Conservation (phyloP, 2,113 vertebrate species). For the Excalfactoria chinensis region DNA sequence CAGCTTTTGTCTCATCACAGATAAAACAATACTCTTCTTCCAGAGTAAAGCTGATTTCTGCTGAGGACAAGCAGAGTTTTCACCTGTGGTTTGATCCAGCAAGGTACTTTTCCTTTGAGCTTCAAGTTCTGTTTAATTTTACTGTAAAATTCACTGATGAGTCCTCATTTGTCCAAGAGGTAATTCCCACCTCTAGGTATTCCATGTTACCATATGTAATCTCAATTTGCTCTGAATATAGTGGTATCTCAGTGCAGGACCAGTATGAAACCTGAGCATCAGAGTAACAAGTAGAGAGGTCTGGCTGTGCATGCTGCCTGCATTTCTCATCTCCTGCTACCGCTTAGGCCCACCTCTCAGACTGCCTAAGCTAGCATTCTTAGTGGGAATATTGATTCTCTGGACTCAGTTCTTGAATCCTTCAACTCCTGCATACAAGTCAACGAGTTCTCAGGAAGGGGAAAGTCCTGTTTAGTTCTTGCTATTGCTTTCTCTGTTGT, state of each 20-base stretch:
- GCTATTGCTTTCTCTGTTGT: neutral
- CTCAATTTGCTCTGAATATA: neutral
- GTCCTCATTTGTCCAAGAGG: neutral
- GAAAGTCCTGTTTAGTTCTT: neutral
- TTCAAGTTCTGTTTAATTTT: neutral
- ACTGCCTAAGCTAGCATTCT: neutral
- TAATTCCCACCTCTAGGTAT: neutral
- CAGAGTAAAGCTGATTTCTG: neutral
- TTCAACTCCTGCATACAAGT: neutral
- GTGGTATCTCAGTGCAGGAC: neutral
- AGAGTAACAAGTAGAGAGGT: neutral
- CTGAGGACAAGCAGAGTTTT: neutral
- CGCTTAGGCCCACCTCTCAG: neutral
- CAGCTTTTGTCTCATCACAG: neutral
- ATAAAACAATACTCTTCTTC: neutral
- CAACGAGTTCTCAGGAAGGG: conserved; percentile 26
- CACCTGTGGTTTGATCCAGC: neutral
- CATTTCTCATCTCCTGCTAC: neutral
- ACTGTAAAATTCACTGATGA: neutral
- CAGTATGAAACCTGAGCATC: rapidly evolving
- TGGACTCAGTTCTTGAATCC: neutral
- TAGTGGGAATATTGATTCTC: neutral
- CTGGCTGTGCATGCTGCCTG: neutral
- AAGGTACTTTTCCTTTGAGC: neutral
- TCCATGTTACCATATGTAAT: neutral